phyloP scores from a whole-genome alignment of 1,140 invertebrate genomes.

The Drosophila tsacasi region DNA sequence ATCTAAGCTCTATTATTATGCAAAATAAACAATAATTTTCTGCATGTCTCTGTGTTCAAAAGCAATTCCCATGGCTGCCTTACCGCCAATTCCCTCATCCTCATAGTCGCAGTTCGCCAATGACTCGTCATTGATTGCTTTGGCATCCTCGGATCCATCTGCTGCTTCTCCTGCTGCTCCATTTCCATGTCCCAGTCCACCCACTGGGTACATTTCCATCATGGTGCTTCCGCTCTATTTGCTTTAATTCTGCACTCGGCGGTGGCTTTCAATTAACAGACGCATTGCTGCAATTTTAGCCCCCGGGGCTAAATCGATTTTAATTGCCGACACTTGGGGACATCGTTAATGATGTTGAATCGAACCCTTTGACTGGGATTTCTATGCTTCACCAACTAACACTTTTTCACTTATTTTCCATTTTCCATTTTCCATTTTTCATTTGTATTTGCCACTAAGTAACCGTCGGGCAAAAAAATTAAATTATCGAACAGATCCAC shows the following conservation, averaged over 20 bases:
- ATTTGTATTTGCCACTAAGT: background rate
- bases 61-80: conserved; percentile 29
- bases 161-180: background rate
- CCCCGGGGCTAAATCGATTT: conserved; percentile 39
- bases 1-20: background rate
- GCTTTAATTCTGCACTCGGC: conserved; percentile 36
- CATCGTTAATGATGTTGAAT: conserved; percentile 37
- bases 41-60: background rate
- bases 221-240: conserved; percentile 59
- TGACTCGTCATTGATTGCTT: conserved; percentile 15
- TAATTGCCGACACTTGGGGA: conserved; percentile 56
- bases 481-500: conserved; percentile 15
- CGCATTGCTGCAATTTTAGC: conserved; percentile 20
- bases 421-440: background rate
- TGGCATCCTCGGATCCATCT: conserved; percentile 1
- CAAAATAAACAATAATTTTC: conserved; percentile 2
- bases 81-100: conserved; percentile 75
- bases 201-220: conserved; percentile 42
- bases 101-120: conserved; percentile 50
- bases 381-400: conserved; percentile 17
- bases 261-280: conserved; percentile 38
- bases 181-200: conserved; percentile 9
- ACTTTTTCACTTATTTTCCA: conserved; percentile 18
- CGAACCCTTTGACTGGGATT: conserved; percentile 11
- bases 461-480: conserved; percentile 6